These are phyloP conservation scores for Sebastes ruberrimus DNA, from an alignment of 2,797 vertebrate genomes.

Conservation along the genomic window DNA sequence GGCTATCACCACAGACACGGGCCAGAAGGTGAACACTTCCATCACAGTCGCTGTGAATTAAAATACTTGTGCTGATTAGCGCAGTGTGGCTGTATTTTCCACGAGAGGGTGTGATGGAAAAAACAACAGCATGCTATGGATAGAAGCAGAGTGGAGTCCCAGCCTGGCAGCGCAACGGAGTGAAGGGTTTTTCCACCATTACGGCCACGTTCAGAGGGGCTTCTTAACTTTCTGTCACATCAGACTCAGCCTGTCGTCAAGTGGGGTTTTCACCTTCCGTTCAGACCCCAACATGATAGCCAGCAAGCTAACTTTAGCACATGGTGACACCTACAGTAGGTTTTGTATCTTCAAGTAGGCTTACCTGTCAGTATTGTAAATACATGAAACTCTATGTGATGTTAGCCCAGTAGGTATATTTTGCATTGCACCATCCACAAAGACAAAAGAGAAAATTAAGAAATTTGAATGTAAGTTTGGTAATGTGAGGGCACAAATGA, in stretches of 20 bases:
- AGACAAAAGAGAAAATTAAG: neutral
- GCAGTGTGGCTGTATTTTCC: slow-evolving; percentile 35
- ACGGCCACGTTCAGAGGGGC: neutral
- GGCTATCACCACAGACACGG: slow-evolving; percentile 92
- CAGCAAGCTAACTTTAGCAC: neutral
- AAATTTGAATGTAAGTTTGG: neutral
- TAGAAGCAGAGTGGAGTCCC: slow-evolving; percentile 43
- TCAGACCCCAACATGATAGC: neutral
- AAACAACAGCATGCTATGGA: slow-evolving; percentile 55
- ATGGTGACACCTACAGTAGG: neutral
- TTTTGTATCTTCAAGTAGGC: neutral
- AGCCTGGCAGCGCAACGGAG: neutral
- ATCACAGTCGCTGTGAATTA: slow-evolving; percentile 1
- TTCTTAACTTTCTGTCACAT: slow-evolving; percentile 13
- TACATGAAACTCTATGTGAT: neutral
- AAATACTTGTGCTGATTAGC: slow-evolving; percentile 52
- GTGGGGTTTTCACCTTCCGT: neutral
- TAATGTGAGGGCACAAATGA: neutral
- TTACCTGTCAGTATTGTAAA: neutral
- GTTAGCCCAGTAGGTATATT: neutral
- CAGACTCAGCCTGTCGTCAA: slow-evolving; percentile 7
- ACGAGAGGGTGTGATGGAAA: slow-evolving; percentile 50
- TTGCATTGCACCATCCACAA: neutral
- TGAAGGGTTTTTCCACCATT: slow-evolving; percentile 28
- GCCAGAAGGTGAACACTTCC: slow-evolving; percentile 86